Conservation (phyloP, 2,888 invertebrate species). For the Empis stercorea region DNA sequence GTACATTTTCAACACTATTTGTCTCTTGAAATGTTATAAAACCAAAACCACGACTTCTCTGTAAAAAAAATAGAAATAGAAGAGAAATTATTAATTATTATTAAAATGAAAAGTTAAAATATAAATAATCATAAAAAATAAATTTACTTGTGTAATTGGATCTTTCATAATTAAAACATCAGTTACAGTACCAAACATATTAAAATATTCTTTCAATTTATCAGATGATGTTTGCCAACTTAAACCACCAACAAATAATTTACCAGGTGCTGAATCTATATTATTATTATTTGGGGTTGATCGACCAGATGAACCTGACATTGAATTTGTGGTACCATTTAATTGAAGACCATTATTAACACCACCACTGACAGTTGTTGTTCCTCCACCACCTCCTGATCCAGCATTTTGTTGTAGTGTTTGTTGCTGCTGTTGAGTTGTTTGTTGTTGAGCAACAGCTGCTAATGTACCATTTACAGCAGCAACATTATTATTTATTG, state of each 20-base stretch:
- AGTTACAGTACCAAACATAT: constrained; percentile 82
- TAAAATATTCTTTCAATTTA: constrained; percentile 83
- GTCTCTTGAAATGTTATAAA: constrained; percentile 91
- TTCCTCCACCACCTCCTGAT: constrained; percentile 13
- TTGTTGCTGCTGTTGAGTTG: constrained; percentile 7
- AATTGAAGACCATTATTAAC: constrained; percentile 8
- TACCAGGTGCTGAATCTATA: constrained; percentile 65
- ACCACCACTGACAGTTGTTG: constrained; percentile 15
- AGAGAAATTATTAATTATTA: not conserved
- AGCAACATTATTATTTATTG: constrained; percentile 38
- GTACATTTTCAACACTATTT: constrained; percentile 78
- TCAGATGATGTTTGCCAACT: constrained; percentile 91
- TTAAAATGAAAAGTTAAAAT: too few species aligned
- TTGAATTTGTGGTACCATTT: constrained; percentile 36
- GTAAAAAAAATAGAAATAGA: constrained; percentile 31
- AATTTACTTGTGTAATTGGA: constrained; percentile 86
- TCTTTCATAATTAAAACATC: constrained; percentile 92
- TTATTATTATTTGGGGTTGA: constrained; percentile 55
- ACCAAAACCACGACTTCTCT: constrained; percentile 87
- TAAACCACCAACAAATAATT: constrained; percentile 80
- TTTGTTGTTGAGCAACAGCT: constrained; percentile 11
- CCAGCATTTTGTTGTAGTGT: constrained; percentile 15
- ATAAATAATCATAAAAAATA: too few species aligned
- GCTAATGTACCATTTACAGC: constrained; percentile 33
- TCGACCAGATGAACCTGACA: constrained; percentile 56